Evolutionary conservation across 2,113 vertebrate species (phyloP).

Genomic region (Triplophysa dalaica): DNA sequence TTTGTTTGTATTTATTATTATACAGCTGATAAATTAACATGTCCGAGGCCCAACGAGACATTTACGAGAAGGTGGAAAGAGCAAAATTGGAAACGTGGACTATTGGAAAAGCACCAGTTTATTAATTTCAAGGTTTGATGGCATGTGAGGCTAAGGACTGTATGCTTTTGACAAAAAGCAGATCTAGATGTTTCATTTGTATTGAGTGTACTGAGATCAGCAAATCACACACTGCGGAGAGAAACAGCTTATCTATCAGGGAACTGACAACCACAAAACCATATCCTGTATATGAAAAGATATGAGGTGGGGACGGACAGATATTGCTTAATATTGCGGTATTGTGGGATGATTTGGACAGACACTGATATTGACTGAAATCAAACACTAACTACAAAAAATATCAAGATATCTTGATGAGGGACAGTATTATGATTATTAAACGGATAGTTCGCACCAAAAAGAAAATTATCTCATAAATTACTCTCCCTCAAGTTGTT

Average conservation of each 20-base stretch:
- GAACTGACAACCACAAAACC: constrained; percentile 8
- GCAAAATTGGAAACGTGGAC: constrained; percentile 26
- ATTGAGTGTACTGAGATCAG: constrained; percentile 38
- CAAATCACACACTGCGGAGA: constrained; percentile 53
- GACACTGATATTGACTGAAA: not conserved
- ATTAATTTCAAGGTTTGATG: constrained; percentile 50
- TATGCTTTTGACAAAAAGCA: constrained; percentile 53
- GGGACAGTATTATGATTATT: not conserved
- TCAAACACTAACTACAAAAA: not conserved
- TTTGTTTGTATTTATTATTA: constrained; percentile 30
- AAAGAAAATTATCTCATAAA: too few relatives aligned
- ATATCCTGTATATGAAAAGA: not conserved
- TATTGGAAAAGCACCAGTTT: constrained; percentile 22
- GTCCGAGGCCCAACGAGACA: not conserved
- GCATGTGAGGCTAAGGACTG: constrained; percentile 47
- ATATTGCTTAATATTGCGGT: not conserved
- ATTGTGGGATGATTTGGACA: not conserved
- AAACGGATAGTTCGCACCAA: too few relatives aligned
- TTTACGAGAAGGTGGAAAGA: constrained; percentile 1
- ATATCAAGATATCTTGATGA: not conserved
- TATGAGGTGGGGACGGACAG: not conserved
- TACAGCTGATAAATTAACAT: constrained; percentile 5
- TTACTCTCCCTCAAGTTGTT: too few relatives aligned
- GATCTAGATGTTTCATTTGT: constrained; percentile 52
- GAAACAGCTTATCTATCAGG: constrained; percentile 5